Evolutionary conservation across 2,797 vertebrate species (phyloP).

Genomic region (Micropoecilia bifurca): DNA sequence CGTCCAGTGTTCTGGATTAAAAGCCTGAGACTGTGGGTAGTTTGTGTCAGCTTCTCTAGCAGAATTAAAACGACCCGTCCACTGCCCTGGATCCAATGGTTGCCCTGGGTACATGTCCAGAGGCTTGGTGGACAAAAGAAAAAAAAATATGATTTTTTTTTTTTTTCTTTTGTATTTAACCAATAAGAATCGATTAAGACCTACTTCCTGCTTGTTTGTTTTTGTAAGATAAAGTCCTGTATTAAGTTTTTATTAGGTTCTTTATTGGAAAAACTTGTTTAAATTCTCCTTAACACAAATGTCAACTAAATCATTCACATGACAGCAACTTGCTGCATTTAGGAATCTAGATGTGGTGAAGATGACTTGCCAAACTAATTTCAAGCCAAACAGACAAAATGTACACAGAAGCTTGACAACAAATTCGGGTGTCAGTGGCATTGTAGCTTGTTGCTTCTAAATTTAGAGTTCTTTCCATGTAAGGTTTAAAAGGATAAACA

Average conservation of each 20-base stretch:
- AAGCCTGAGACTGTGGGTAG: constrained; percentile 1
- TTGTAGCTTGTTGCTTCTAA: constrained; percentile 60
- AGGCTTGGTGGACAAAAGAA: not conserved
- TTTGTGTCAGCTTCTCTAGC: not conserved
- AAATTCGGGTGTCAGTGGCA: constrained; percentile 60
- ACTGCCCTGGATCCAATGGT: not conserved
- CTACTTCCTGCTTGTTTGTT: not conserved
- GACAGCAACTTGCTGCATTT: not conserved
- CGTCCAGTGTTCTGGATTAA: constrained; percentile 7
- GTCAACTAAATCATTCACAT: not conserved
- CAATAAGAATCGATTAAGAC: not conserved
- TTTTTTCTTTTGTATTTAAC: not conserved
- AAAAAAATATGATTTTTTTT: not conserved
- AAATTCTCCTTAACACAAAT: not conserved
- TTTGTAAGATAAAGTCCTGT: not conserved
- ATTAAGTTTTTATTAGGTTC: not conserved
- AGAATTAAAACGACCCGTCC: not conserved
- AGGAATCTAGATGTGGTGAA: not conserved
- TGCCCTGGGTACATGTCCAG: not conserved
- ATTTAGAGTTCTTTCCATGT: constrained; percentile 64
- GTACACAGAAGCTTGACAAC: constrained; percentile 45
- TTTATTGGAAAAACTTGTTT: not conserved
- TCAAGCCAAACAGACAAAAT: constrained; percentile 35
- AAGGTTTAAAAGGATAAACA: constrained; percentile 66
- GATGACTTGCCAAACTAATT: constrained; percentile 27